Base-by-base conservation (phyloP, 2,888 invertebrate species). In the Tenthredo livida region DNA sequence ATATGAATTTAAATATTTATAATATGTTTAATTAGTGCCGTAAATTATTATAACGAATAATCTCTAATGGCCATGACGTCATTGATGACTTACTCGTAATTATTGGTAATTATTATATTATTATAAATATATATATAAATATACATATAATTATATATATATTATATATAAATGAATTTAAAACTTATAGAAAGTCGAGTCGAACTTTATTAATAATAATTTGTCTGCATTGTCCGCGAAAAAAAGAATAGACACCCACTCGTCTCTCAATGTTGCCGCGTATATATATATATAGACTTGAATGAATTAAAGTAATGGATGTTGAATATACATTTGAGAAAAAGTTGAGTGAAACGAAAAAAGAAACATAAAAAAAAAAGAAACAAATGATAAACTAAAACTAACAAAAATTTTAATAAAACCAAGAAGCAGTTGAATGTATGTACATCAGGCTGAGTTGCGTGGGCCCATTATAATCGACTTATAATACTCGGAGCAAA, bases 261-360 rank as follows among this genome's bases (percentile, higher is more conserved):
- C 70, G 37, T 40, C 70, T 70, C 70, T 70, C 37, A 37, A 7
- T 33, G n/a, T 17, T 33, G 37, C 29, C n/a, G n/a, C 65, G 17
- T 29, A 29, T 29, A 29, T 29, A 29, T 29, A 33, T 67, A 33
- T 67, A 67, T 33, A 70, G 37, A 70, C n/a, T 25, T 61, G 21
- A 61, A 70, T 70, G 7, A n/a, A 75, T 25, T 25, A 25, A 61
- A 70, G 37, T n/a, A n/a, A 75, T 75, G 25, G 47, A 43, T 75
- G 75, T 75, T 75, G 47, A 47, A 75, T 75, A 75, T 75, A 47
- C 10, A 47, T 75, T 75, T 75, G 47, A 40, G 37, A n/a, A 47
- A 75, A 47, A 9, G 40, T 25, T 15, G 10, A 72, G 37, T 7
- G 40, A 72, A 43, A 72, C 37, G 40, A 33, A 40, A 73, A 4